phyloP scores from a whole-genome alignment of 2,888 invertebrate species.

The Lasioglossum malachurum region DNA sequence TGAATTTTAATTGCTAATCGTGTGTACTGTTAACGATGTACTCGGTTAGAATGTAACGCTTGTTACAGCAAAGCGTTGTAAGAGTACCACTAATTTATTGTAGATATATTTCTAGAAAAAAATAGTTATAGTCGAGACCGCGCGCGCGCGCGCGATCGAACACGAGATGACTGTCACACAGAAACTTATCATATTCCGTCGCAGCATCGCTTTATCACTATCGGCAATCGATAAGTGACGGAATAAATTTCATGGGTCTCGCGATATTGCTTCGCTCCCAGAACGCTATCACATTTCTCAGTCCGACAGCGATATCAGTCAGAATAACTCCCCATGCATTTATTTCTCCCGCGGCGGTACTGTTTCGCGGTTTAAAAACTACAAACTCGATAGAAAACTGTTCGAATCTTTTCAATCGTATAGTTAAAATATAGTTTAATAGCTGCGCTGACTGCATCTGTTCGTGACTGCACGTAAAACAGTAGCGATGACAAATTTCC shows the following conservation, averaged over 20 bases:
- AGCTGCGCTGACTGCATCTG: not conserved
- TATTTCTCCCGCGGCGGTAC: constrained; percentile 8
- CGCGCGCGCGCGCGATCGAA: too few relatives aligned
- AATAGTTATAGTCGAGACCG: not conserved
- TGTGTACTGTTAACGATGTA: not conserved
- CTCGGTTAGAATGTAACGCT: not conserved
- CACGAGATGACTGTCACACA: not conserved
- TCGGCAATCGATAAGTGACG: constrained; percentile 62
- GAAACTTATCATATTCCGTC: constrained; percentile 24
- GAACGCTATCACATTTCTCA: constrained; percentile 61
- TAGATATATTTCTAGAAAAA: not conserved
- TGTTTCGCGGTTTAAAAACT: not conserved
- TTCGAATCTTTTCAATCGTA: not conserved
- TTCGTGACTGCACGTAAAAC: not conserved
- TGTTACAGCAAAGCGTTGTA: not conserved
- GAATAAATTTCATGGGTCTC: constrained; percentile 57
- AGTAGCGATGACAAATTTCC: not conserved
- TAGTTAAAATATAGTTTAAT: not conserved
- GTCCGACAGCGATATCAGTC: constrained; percentile 50
- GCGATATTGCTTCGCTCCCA: constrained; percentile 45
- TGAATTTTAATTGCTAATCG: not conserved
- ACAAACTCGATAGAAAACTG: not conserved
- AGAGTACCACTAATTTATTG: not conserved
- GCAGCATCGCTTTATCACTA: constrained; percentile 54
- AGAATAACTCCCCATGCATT: constrained; percentile 47